Evolutionary conservation across 2,797 vertebrate genomes (phyloP), one percentile per base, ranked within the genome.

Genomic region (Urophycis tenuis): DNA sequence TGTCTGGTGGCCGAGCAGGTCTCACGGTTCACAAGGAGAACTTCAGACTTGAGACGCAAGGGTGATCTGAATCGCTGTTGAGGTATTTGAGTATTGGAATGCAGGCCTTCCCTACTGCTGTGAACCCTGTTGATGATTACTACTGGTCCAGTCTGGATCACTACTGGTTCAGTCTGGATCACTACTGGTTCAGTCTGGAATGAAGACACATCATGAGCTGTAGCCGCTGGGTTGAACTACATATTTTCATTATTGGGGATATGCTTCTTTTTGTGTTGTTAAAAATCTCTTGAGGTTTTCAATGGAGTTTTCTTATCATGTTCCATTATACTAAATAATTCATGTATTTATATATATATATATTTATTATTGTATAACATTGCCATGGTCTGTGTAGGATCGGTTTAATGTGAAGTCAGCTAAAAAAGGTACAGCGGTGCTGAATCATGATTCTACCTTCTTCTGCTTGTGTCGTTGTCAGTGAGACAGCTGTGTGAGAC

Each of bases 11-110:
- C n/a, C n/a, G n/a, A n/a, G n/a, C n/a, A n/a, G n/a, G n/a, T n/a
- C n/a, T n/a, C n/a, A n/a, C n/a, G n/a, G n/a, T n/a, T n/a, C n/a
- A n/a, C n/a, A n/a, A n/a, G n/a, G n/a, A n/a, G n/a, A n/a, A n/a
- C n/a, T 81, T 70, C 71, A 83, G 34, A 35, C 34, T 41, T 12
- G 5, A 49, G 53, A 60, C n/a, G 7, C 53, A 10, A 60, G 22
- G 53, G 22, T 1, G 5, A 22, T 15, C 45, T 49, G 45, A 49
- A 22, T 49, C 45, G 19, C 53, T 9, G 25, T 60, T 29, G 10
- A 67, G 14, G n/a, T n/a, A n/a, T n/a, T n/a, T 10, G 25, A 53
- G 19, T 22, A 29, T 67, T 60, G 53, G 53, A n/a, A 60, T 60
- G 53, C 53, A 60, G 53, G 22, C 53, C 53, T 2, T 60, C 9